Conservation (phyloP, 2,797 vertebrate genomes). For the Premnoplex brunnescens region DNA sequence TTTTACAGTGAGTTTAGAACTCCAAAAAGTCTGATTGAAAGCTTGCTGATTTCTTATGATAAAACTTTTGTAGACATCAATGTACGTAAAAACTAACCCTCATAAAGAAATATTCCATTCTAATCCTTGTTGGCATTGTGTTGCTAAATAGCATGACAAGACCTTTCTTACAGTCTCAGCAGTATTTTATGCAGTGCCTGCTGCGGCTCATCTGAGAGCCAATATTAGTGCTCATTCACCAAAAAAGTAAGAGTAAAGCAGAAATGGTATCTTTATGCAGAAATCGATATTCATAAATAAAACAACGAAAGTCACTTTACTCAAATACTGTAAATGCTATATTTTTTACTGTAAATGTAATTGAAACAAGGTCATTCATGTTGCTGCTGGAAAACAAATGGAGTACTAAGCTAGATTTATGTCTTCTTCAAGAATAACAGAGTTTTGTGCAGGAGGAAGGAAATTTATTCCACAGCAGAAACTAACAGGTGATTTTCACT, state of each 20-base stretch:
- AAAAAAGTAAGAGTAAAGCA: conserved; percentile 21
- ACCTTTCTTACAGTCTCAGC: conserved; percentile 11
- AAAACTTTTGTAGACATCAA: not conserved
- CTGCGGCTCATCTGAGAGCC: not conserved
- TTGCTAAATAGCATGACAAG: not conserved
- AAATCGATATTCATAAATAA: conserved; percentile 61
- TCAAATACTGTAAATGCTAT: conserved; percentile 48
- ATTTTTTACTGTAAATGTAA: conserved; percentile 60
- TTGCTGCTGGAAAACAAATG: conserved; percentile 36
- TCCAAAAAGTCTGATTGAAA: not conserved
- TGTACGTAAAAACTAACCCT: not conserved
- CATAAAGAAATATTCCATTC: not conserved
- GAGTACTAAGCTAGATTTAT: conserved; percentile 18
- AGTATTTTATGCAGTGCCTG: not conserved
- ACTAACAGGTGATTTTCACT: not conserved
- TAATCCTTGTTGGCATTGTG: not conserved
- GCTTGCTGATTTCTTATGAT: not conserved
- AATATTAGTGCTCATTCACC: conserved; percentile 1
- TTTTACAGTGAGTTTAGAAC: not conserved
- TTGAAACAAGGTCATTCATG: conserved; percentile 51
- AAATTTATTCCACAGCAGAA: conserved; percentile 23
- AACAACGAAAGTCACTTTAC: conserved; percentile 32
- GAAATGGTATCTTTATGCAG: conserved; percentile 31
- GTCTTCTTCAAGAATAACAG: not conserved
- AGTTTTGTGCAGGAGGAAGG: not conserved